A percentile compares a stretch with the other conserved stretches of the same genome.
Evolutionary conservation across 2,113 vertebrate species (phyloP).

Genomic region (Struthidea cinerea): DNA sequence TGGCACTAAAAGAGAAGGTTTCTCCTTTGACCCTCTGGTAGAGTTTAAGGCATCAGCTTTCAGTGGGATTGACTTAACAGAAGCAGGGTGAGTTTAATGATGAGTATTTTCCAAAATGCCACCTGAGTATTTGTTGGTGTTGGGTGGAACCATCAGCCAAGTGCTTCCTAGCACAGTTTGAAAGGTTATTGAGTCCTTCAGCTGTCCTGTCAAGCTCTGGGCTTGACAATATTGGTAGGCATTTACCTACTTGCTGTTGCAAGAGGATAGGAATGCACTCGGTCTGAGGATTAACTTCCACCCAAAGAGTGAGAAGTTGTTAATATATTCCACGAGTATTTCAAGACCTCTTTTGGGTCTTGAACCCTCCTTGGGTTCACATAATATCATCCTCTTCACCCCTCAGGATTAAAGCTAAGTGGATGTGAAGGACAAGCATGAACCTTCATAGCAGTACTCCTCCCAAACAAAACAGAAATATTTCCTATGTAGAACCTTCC

Average conservation of each 20-base stretch:
- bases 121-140: background rate
- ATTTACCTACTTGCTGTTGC: background rate
- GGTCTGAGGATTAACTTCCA: background rate
- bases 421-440: background rate
- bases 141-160: background rate
- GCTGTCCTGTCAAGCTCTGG: background rate
- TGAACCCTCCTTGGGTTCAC: background rate
- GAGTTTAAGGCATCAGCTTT: conserved; percentile 30
- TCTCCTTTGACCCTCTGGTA: background rate
- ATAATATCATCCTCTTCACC: background rate
- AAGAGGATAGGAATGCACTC: background rate
- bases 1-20: background rate
- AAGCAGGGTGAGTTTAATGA: background rate
- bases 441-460: background rate
- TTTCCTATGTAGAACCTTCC: background rate
- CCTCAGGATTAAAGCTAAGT: background rate
- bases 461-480: background rate
- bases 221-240: background rate
- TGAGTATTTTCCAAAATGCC: background rate
- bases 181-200: background rate
- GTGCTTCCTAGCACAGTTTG: background rate
- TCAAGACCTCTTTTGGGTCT: background rate
- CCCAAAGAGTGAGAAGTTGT: background rate
- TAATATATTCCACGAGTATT: background rate
- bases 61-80: background rate